Evolutionary conservation across 64 coral and sea anemone species (phyloP).

Genomic region (Astreopora myriophthalma): DNA sequence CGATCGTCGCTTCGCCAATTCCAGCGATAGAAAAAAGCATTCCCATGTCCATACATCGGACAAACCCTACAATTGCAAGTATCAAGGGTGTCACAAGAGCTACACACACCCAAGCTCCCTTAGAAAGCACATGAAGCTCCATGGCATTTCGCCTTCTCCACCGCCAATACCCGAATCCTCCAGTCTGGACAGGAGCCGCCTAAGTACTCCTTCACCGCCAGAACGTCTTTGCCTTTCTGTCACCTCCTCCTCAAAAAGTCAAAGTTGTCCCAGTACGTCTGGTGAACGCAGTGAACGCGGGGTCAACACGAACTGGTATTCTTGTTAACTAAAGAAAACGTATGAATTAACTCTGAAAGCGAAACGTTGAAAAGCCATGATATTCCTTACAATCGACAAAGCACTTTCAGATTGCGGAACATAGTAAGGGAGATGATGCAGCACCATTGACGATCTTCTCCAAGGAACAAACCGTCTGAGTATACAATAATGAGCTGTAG

Average conservation of each 20-base stretch:
- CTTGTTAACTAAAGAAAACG: neutral
- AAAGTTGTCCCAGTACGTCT: neutral
- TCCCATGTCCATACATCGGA: slow-evolving; percentile 94
- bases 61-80: slow-evolving; percentile 93
- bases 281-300: slow-evolving; percentile 17
- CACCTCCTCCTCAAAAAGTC: slow-evolving; percentile 3
- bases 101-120: slow-evolving; percentile 93
- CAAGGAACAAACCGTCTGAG: slow-evolving; percentile 10
- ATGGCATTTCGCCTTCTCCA: slow-evolving; percentile 88
- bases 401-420: neutral
- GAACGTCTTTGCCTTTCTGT: slow-evolving; percentile 17
- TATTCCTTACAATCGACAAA: neutral
- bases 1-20: slow-evolving; percentile 94
- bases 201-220: slow-evolving; percentile 33
- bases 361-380: neutral
- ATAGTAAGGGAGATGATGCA: neutral
- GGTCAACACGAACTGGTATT: slow-evolving; percentile 47
- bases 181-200: slow-evolving; percentile 14
- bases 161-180: slow-evolving; percentile 43
- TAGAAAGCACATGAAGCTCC: slow-evolving; percentile 95
- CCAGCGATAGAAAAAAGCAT: slow-evolving; percentile 94
- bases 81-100: slow-evolving; percentile 91
- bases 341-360: neutral
- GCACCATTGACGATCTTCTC: neutral
- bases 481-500: slow-evolving; percentile 39